Conservation (phyloP, 1,140 invertebrate species). For the Trissolcus basalis region DNA sequence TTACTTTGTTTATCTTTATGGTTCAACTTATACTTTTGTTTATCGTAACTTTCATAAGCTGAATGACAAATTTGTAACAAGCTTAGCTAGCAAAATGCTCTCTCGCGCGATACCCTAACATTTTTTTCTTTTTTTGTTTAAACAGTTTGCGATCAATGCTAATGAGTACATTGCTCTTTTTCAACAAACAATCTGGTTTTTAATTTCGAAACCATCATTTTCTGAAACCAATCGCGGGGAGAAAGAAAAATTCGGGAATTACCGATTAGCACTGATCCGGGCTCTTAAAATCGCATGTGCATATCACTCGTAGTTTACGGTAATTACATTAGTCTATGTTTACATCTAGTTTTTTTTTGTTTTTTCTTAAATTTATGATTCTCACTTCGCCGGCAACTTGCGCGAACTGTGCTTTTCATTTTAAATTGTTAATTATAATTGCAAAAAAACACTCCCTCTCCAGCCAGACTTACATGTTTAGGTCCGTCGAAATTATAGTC, state of each 20-base stretch:
- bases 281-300: conserved; percentile 47
- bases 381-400: conserved; percentile 4
- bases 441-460: not conserved
- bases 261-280: conserved; percentile 27
- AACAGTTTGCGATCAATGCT: conserved; percentile 40
- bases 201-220: too few relatives aligned
- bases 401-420: not conserved
- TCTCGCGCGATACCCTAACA: conserved; percentile 51
- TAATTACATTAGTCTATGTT: conserved; percentile 65
- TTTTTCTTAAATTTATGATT: conserved; percentile 40
- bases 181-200: conserved; percentile 18
- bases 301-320: conserved; percentile 55
- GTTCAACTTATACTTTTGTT: not conserved
- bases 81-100: conserved; percentile 57
- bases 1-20: not conserved
- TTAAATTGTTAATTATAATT: not conserved
- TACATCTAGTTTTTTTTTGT: conserved; percentile 50
- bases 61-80: conserved; percentile 56
- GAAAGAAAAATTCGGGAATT: conserved; percentile 7
- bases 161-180: conserved; percentile 18
- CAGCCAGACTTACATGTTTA: conserved; percentile 36
- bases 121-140: conserved; percentile 20
- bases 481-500: conserved; percentile 67
- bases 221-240: not conserved
- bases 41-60: conserved; percentile 23